These are phyloP conservation scores for Cynaeus angustus DNA, from an alignment of 2,888 invertebrate genomes.

Conservation along the genomic window DNA sequence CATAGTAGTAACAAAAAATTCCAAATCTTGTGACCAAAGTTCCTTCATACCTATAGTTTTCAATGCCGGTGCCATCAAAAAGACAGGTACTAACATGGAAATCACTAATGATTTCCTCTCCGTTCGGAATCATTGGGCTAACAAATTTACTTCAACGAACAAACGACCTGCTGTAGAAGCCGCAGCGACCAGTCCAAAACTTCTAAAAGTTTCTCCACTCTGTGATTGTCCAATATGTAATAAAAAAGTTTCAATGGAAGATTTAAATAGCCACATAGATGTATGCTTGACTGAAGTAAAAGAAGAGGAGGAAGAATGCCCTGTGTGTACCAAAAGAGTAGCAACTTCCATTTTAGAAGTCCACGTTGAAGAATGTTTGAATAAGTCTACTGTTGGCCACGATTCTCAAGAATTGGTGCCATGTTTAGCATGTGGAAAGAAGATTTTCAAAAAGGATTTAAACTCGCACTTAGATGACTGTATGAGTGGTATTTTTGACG, in stretches of 20 bases:
- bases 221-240: slow-evolving; percentile 70
- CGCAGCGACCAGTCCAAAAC: slow-evolving; percentile 33
- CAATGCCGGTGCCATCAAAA: slow-evolving; percentile 18
- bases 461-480: slow-evolving; percentile 70
- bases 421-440: slow-evolving; percentile 71
- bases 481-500: slow-evolving; percentile 68
- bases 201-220: slow-evolving; percentile 27
- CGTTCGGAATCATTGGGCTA: slow-evolving; percentile 69
- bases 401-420: slow-evolving; percentile 48
- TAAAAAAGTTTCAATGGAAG: slow-evolving; percentile 52
- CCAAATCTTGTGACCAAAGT: slow-evolving; percentile 32
- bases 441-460: slow-evolving; percentile 63
- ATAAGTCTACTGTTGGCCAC: slow-evolving; percentile 62
- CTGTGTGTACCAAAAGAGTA: slow-evolving; percentile 71
- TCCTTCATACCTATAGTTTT: slow-evolving; percentile 17
- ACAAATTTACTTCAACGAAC: slow-evolving; percentile 63
- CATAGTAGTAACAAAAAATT: slow-evolving; percentile 57
- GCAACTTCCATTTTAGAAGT: slow-evolving; percentile 65
- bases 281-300: slow-evolving; percentile 27
- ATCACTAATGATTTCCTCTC: slow-evolving; percentile 59
- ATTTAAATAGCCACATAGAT: slow-evolving; percentile 40
- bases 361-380: slow-evolving; percentile 73
- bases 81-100: slow-evolving; percentile 9
- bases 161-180: slow-evolving; percentile 46
- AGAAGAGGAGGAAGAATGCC: slow-evolving; percentile 68